Evolutionary conservation across 2,113 vertebrate genomes (phyloP), one percentile per base, ranked within the genome.

Genomic region (Aptenodytes patagonicus): DNA sequence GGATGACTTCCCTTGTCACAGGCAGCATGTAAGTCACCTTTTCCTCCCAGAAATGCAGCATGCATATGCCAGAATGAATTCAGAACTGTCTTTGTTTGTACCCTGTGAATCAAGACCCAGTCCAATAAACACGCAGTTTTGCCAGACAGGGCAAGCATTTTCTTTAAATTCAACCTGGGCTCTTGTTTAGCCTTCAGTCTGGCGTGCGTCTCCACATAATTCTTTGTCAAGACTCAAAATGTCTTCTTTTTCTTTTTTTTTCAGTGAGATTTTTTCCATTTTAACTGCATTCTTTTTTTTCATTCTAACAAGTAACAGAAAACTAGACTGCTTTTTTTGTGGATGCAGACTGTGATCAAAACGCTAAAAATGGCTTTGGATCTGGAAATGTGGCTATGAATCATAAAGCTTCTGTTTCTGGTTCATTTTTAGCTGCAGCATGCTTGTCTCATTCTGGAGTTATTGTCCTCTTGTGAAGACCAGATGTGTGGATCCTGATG

Each of bases 1-100:
- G 29, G 49, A 93, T 89, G 68, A 84, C 64, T 96, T 94, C 25
- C 24, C 51, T 70, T 90, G 82, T 94, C 88, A 85, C 40, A 77
- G 46, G 38, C n/a, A 90, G 42, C 14, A n/a, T n/a, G 31, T 17
- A 94, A 95, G 71, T 88, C 71, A 94, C 79, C 71, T 73, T 83
- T 77, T 92, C 64, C 71, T 95, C 60, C 76, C 73, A 95, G 61
- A 95, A 93, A 78, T 52, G 64, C 51, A 90, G 51, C 3, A 1
- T 44, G 12, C 34, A 68, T 47, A 52, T 47, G 64, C 79, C 62
- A 83, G 54, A 85, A 89, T 36, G 47, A 83, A 76, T 92, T 88
- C 71, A 88, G 47, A 86, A 60, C 42, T 94, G 28, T 57, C 64
- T 88, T 66, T 84, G 2, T 68, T 87, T 92, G 15, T 68, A 52